phyloP scores from a whole-genome alignment of 1,140 invertebrate genomes.

The Octopus sinensis region DNA sequence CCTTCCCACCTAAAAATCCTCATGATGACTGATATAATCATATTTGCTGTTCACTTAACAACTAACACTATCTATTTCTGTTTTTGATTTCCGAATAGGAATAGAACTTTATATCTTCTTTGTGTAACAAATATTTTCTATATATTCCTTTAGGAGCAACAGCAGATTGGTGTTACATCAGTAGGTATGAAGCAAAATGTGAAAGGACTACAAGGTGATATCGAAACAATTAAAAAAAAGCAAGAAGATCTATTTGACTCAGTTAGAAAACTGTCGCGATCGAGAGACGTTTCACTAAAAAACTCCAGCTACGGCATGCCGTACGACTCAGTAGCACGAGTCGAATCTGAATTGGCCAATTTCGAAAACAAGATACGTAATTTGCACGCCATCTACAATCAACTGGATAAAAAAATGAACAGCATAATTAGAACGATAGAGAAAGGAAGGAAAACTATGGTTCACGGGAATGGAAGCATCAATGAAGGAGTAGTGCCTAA shows the following conservation, averaged over 20 bases:
- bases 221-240: background rate
- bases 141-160: background rate
- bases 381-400: background rate
- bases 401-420: constrained; percentile 3
- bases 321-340: background rate
- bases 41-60: too few relatives aligned
- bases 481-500: background rate
- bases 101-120: too few relatives aligned
- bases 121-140: too few relatives aligned
- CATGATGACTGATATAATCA: too few relatives aligned
- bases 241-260: background rate
- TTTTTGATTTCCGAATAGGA: too few relatives aligned
- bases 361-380: constrained; percentile 5
- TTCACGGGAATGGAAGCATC: background rate
- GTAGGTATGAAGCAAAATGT: background rate
- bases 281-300: background rate
- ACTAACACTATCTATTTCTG: too few relatives aligned
- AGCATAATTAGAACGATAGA: background rate
- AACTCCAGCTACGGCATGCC: background rate
- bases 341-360: background rate
- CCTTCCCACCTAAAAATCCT: too few relatives aligned
- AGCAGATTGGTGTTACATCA: background rate
- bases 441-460: background rate
- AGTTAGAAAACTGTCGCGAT: background rate
- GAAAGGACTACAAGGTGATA: background rate